Conservation (phyloP, 2,888 invertebrate genomes). For the Acleris sparsana region DNA sequence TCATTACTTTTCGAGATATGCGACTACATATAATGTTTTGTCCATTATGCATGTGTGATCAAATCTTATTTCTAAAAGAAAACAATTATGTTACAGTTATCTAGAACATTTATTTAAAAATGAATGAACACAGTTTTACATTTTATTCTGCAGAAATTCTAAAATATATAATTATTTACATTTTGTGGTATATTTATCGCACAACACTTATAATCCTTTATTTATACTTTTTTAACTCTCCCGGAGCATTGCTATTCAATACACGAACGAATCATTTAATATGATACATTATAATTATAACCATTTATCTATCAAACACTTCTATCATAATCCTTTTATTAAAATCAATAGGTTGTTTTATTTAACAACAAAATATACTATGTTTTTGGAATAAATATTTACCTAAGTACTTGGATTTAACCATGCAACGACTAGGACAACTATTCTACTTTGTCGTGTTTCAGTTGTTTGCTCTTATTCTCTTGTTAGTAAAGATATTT, state of each 20-base stretch:
- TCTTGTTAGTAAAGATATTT: too few relatives aligned
- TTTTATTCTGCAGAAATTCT: conserved; percentile 56
- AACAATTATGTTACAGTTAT: conserved; percentile 43
- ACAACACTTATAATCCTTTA: conserved; percentile 40
- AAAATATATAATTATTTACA: conserved; percentile 40
- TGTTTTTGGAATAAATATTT: too few relatives aligned
- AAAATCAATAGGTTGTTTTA: too few relatives aligned
- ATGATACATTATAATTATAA: conserved; percentile 11
- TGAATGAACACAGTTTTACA: conserved; percentile 78
- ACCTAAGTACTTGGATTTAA: too few relatives aligned
- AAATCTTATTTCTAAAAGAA: neutral
- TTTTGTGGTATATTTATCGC: conserved; percentile 34
- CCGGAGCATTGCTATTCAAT: conserved; percentile 55
- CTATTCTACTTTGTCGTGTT: too few relatives aligned
- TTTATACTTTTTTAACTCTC: conserved; percentile 59
- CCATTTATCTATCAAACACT: conserved; percentile 6
- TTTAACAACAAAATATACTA: too few relatives aligned
- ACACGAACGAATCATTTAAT: conserved; percentile 22
- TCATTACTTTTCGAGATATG: too few relatives aligned
- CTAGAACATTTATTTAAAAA: conserved; percentile 75
- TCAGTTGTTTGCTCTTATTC: too few relatives aligned
- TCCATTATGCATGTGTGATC: too few relatives aligned
- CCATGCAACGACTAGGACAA: too few relatives aligned
- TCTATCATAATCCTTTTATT: neutral
- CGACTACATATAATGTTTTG: too few relatives aligned